Percentiles rank a stretch among this genome's conserved stretches.
Conservation (phyloP, 2,888 invertebrate genomes). For the Microctonus aethiopoides region DNA sequence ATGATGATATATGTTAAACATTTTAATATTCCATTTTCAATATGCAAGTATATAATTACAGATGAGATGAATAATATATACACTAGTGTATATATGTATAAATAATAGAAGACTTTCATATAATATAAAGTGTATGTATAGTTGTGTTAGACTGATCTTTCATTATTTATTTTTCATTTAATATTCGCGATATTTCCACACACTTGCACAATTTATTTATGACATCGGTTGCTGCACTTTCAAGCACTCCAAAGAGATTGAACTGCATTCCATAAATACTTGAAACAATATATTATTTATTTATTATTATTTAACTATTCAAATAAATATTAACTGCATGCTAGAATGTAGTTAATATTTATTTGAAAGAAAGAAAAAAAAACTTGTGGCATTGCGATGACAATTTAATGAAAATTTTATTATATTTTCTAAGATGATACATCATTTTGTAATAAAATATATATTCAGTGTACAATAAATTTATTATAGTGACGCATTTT, state of each 20-base stretch:
- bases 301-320: background rate
- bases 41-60: background rate
- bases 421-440: too few species aligned
- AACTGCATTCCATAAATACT: background rate
- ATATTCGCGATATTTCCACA: slow-evolving; percentile 1
- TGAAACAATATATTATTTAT: background rate
- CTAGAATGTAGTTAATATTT: too few species aligned
- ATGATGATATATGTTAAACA: background rate
- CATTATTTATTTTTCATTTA: background rate
- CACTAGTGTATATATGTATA: background rate
- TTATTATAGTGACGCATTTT: too few species aligned
- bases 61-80: background rate
- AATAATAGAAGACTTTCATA: background rate
- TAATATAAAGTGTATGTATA: background rate
- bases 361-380: too few species aligned
- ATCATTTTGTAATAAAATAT: too few species aligned
- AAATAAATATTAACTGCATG: too few species aligned
- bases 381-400: too few species aligned
- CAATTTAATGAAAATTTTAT: too few species aligned
- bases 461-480: too few species aligned
- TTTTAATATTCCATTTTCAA: background rate
- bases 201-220: slow-evolving; percentile 16
- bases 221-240: background rate
- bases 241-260: background rate
- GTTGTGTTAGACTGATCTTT: slow-evolving; percentile 11